These are phyloP conservation scores for Axea sp. DNA, from an alignment of 2,888 invertebrate species.

Conservation along the genomic window DNA sequence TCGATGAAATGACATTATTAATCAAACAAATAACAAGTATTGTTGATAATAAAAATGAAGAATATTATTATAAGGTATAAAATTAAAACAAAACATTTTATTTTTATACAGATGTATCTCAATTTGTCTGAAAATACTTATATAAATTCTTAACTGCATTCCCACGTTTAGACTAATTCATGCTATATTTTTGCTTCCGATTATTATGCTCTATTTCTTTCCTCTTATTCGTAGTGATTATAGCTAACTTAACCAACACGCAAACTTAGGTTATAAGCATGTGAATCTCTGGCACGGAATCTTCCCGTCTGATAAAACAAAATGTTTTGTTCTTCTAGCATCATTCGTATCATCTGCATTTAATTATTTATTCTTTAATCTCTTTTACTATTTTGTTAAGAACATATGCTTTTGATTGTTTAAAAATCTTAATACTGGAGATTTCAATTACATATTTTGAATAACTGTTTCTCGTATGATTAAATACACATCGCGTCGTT, in stretches of 20 bases:
- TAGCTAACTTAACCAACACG: constrained; percentile 30
- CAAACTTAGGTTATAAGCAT: constrained; percentile 22
- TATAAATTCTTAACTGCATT: constrained; percentile 62
- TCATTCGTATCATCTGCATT: background rate
- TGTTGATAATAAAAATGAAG: too few relatives aligned
- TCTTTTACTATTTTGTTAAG: background rate
- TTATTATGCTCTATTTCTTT: constrained; percentile 38
- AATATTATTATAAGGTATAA: too few relatives aligned
- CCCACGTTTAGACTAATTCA: constrained; percentile 70
- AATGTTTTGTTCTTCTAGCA: too few relatives aligned
- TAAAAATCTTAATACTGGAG: constrained; percentile 3
- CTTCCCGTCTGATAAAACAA: constrained; percentile 6
- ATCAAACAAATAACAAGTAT: too few relatives aligned
- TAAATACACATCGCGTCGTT: constrained; percentile 14
- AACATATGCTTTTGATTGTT: background rate
- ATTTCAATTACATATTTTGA: constrained; percentile 29
- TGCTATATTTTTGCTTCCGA: constrained; percentile 33
- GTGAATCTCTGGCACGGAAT: constrained; percentile 27
- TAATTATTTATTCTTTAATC: background rate
- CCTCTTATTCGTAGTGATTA: constrained; percentile 24
- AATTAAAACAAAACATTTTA: background rate
- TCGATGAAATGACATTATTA: too few relatives aligned
- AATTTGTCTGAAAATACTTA: background rate
- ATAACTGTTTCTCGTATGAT: constrained; percentile 33
- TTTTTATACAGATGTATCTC: constrained; percentile 6